A percentile compares a stretch with the other conserved stretches of the same genome.
phyloP scores from a whole-genome alignment of 2,113 vertebrate species.

The Protobothrops mucrosquamatus region DNA sequence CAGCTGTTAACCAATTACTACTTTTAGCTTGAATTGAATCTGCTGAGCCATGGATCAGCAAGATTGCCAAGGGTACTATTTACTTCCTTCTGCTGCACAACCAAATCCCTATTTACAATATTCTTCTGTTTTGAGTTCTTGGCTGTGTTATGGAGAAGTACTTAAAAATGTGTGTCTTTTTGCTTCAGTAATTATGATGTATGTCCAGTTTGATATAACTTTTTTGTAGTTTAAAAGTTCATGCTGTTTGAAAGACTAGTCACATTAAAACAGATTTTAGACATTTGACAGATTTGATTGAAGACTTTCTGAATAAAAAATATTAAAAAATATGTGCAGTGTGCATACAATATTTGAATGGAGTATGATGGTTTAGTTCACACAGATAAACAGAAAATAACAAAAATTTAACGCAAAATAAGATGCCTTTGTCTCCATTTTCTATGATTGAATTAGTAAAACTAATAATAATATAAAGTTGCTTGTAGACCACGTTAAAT shows the following conservation, averaged over 20 bases:
- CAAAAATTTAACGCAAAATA: constrained; percentile 29
- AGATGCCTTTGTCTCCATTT: not conserved
- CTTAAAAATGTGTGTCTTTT: constrained; percentile 21
- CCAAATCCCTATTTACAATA: not conserved
- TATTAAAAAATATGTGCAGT: not conserved
- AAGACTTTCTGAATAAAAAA: constrained; percentile 18
- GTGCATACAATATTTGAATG: not conserved
- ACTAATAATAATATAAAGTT: not conserved
- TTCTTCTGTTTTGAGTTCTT: not conserved
- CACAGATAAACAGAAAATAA: constrained; percentile 19
- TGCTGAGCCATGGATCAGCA: not conserved
- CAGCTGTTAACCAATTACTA: constrained; percentile 3
- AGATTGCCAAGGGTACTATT: not conserved
- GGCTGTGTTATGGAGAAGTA: constrained; percentile 23
- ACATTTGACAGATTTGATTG: constrained; percentile 14
- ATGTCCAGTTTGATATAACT: constrained; percentile 23
- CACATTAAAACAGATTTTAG: not conserved
- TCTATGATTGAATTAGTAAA: not conserved
- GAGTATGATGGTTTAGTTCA: constrained; percentile 49
- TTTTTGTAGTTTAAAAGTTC: constrained; percentile 37
- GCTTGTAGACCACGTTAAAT: not conserved
- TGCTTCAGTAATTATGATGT: constrained; percentile 32
- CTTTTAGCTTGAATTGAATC: not conserved
- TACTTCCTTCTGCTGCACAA: not conserved
- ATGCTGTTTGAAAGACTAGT: not conserved